Percentiles rank a stretch among this genome's conserved stretches.
Evolutionary conservation across 2,113 vertebrate species (phyloP).

Genomic region (Suricata suricatta): DNA sequence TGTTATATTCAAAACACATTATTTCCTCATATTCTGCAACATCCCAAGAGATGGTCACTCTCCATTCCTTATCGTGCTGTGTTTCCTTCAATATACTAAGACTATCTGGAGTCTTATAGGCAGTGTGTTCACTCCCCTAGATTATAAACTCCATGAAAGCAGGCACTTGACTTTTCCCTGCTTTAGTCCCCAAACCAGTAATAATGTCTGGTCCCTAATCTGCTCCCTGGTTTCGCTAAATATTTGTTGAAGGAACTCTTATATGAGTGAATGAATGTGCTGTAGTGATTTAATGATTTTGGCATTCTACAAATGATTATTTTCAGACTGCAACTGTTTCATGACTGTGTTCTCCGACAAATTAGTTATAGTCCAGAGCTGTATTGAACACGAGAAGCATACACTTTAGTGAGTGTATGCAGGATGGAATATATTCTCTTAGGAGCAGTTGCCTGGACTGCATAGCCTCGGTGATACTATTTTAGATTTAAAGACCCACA

Average conservation of each 20-base stretch:
- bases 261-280: not conserved
- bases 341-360: not conserved
- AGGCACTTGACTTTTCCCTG: not conserved
- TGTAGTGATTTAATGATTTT: not conserved
- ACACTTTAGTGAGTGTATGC: not conserved
- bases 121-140: not conserved
- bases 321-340: not conserved
- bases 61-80: not conserved
- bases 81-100: not conserved
- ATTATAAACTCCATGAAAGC: not conserved
- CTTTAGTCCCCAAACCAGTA: not conserved
- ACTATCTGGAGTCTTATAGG: not conserved
- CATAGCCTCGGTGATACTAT: not conserved
- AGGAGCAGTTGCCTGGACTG: not conserved
- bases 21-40: not conserved
- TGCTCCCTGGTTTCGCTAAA: not conserved
- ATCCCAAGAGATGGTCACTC: not conserved
- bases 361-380: not conserved
- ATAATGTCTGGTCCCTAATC: rapidly evolving
- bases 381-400: not conserved
- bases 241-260: not conserved
- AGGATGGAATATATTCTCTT: not conserved
- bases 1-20: not conserved
- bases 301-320: not conserved
- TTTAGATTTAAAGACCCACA: not conserved